A percentile compares a stretch with the other conserved stretches of the same genome.
These are phyloP conservation scores for Anseranas semipalmata DNA, from an alignment of 2,113 vertebrate genomes.

Conservation along the genomic window DNA sequence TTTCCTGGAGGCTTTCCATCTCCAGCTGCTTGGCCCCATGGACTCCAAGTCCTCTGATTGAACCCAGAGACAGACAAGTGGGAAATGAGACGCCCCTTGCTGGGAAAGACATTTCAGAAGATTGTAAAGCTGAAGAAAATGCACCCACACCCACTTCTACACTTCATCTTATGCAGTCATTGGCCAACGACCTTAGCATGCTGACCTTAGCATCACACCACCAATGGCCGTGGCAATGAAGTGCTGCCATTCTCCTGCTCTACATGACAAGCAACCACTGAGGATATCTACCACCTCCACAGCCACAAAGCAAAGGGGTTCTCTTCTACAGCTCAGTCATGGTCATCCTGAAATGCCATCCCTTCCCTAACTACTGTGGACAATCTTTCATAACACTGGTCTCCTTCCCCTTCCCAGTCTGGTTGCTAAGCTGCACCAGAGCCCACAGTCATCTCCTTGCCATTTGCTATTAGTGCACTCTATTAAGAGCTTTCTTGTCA, in stretches of 20 bases:
- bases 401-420: neutral
- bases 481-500: slow-evolving; percentile 25
- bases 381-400: neutral
- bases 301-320: neutral
- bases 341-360: neutral
- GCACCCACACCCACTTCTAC: neutral
- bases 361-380: neutral
- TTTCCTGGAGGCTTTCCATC: slow-evolving; percentile 31
- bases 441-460: neutral
- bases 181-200: neutral
- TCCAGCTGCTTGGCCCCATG: neutral
- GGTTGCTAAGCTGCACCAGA: neutral
- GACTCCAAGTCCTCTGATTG: neutral
- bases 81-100: neutral
- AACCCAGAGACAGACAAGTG: neutral
- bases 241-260: neutral
- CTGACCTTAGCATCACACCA: neutral
- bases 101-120: neutral
- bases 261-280: neutral
- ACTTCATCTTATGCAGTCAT: neutral
- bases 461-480: neutral
- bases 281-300: neutral
- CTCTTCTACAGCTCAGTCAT: neutral
- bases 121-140: accelerated
- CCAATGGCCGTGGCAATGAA: neutral